These are phyloP conservation scores for Coptodon rendalli DNA, from an alignment of 2,113 vertebrate genomes.

Conservation along the genomic window DNA sequence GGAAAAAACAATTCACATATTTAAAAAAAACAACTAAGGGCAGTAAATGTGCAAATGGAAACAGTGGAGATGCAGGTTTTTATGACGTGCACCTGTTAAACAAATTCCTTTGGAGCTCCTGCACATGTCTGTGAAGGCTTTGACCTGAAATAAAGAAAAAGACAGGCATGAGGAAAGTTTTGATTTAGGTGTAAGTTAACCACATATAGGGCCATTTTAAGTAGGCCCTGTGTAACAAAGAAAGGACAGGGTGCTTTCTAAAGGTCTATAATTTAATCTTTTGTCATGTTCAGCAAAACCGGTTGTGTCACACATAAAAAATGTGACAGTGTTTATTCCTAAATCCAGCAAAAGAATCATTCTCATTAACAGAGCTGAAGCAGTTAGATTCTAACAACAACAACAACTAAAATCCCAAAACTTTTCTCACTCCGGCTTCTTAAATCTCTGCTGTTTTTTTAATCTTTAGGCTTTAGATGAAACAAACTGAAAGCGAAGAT, in stretches of 20 bases:
- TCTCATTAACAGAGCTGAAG: neutral
- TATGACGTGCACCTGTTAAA: slow-evolving; percentile 74
- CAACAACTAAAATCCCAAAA: neutral
- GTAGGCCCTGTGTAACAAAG: neutral
- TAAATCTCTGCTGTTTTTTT: neutral
- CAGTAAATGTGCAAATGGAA: neutral
- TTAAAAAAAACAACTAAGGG: neutral
- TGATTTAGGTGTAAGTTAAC: neutral
- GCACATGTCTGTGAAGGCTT: slow-evolving; percentile 80
- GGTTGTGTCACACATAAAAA: neutral
- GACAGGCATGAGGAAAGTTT: neutral
- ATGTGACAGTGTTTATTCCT: neutral
- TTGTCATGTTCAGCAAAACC: neutral
- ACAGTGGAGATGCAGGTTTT: neutral
- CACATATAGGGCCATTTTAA: neutral
- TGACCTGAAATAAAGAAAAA: slow-evolving; percentile 66
- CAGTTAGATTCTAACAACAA: neutral
- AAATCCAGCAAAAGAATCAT: neutral
- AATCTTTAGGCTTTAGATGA: neutral
- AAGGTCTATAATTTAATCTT: neutral
- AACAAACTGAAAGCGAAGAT: neutral
- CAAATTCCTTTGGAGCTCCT: slow-evolving; percentile 83
- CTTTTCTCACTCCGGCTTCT: neutral
- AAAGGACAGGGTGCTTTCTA: neutral
- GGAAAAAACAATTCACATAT: neutral